A percentile compares a stretch with the other conserved stretches of the same genome.
Evolutionary conservation across 2,888 invertebrate genomes (phyloP).

Genomic region (Ptilodon capucinus): DNA sequence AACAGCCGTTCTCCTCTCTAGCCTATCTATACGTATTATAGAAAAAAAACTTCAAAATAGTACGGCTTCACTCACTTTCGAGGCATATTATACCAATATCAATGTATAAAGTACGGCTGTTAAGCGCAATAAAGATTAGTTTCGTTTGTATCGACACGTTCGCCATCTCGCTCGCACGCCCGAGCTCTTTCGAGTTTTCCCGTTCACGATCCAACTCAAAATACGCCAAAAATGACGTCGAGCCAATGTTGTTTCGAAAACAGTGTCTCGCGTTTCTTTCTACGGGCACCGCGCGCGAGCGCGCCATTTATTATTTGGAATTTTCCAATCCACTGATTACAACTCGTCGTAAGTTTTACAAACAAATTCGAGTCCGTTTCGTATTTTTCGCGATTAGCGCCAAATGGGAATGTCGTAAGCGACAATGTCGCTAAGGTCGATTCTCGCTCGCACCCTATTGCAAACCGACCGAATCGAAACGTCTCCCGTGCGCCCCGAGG

Average conservation of each 20-base stretch:
- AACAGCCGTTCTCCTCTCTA: conserved; percentile 73
- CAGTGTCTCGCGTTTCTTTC: conserved; percentile 77
- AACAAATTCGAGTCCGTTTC: conserved; percentile 76
- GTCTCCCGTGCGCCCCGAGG: conserved; percentile 27
- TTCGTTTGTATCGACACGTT: conserved; percentile 50
- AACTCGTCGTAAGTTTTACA: conserved; percentile 75
- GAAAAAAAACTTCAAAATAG: conserved; percentile 80
- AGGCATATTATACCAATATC: conserved; percentile 54
- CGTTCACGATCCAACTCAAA: conserved; percentile 80
- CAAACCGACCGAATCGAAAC: conserved; percentile 59
- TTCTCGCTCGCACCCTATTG: conserved; percentile 44
- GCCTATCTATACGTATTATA: conserved; percentile 64
- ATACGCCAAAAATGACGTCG: conserved; percentile 83
- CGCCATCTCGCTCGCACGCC: conserved; percentile 68
- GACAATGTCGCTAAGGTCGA: conserved; percentile 54
- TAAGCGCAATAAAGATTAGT: conserved; percentile 59
- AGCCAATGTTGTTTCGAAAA: conserved; percentile 78
- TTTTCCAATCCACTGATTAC: conserved; percentile 85
- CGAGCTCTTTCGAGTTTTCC: conserved; percentile 81
- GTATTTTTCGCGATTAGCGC: conserved; percentile 77
- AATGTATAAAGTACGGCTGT: conserved; percentile 55
- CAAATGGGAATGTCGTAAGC: conserved; percentile 76
- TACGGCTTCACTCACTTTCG: conserved; percentile 70
- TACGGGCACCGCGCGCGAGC: conserved; percentile 69
- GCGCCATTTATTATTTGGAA: conserved; percentile 78